Base-by-base conservation (phyloP, 1,140 invertebrate genomes). In the Neocloeon triangulifer region DNA sequence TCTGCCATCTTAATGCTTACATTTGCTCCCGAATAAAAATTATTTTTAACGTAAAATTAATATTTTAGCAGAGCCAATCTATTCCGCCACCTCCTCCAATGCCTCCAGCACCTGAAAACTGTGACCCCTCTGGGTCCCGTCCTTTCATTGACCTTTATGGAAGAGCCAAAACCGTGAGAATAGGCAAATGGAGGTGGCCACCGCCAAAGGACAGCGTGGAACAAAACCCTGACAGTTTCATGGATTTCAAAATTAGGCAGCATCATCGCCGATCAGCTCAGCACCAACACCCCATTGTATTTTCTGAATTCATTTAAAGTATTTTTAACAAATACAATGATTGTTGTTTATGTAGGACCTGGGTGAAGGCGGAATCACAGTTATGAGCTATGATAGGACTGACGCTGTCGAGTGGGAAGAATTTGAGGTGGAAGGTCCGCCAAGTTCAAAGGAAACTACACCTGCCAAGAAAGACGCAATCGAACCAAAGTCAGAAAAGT, bases 151-250 rank as follows among this genome's bases (percentile, higher is more conserved):
- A 89, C 50, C 81, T 81, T 0, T 89, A 89, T 39, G 84, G 86
- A 2, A 53, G 88, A 26, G 88, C 88, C 0, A 89, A 91, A 47
- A 95, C 88, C 0, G 86, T 96, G 5, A 58, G 88, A 26, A 92
- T 96, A 30, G 89, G 88, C 7, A 92, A 92, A 58, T 91, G 88
- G 79, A 58, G 86, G 32, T 95, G 89, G 86, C 89, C 89, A 18
- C 91, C 89, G 12, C 80, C 78, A 2, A 74, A 79, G 44, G 77
- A 78, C 26, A 71, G 69, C 1, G 61, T 52, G 3, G 70, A 53
- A 7, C 61, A 62, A 40, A 56, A 54, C 27, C 67, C 74, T 31
- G 67, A 73, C 39, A 72, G 71, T 36, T 88, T 85, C 42, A 71
- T 81, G 22, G 80, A 84, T 43, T 86, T 88, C 42, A 89, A 88